These are phyloP conservation scores for Cheumatopsyche charites DNA, from an alignment of 1,140 invertebrate genomes.

Conservation along the genomic window DNA sequence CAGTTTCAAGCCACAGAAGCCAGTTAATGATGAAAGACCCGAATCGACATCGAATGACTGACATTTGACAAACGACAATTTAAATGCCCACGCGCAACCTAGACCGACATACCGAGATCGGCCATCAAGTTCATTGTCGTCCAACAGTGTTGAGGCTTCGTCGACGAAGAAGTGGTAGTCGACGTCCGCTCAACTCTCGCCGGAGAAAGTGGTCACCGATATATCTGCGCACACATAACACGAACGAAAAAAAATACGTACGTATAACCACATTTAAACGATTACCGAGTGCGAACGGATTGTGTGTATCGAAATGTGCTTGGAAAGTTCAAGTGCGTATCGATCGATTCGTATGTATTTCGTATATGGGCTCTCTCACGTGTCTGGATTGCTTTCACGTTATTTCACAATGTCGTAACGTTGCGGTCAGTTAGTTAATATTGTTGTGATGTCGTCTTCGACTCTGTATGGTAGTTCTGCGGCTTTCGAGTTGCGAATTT, in stretches of 20 bases:
- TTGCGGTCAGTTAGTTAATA: background rate
- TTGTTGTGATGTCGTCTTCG: background rate
- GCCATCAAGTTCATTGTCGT: constrained; percentile 26
- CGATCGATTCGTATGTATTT: no score
- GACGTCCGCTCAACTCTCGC: constrained; percentile 29
- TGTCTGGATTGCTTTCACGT: background rate
- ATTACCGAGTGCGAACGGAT: no score
- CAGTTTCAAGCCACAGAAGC: no score
- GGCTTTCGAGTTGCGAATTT: background rate
- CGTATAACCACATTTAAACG: no score
- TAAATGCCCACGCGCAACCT: no score
- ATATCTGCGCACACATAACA: constrained; percentile 13
- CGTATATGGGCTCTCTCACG: background rate
- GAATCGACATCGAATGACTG: no score
- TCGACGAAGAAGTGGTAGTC: background rate
- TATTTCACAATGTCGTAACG: constrained; percentile 8
- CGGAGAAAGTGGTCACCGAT: constrained; percentile 33
- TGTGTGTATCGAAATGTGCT: no score
- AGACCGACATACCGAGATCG: no score
- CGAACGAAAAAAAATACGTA: background rate
- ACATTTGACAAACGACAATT: no score
- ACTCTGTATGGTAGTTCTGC: background rate
- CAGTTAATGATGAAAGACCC: no score
- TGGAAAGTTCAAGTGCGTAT: no score
- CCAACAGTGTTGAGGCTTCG: no score